Evolutionary conservation across 2,888 invertebrate species (phyloP), one percentile per base, ranked within the genome.

Genomic region (Diplolepis rosae): DNA sequence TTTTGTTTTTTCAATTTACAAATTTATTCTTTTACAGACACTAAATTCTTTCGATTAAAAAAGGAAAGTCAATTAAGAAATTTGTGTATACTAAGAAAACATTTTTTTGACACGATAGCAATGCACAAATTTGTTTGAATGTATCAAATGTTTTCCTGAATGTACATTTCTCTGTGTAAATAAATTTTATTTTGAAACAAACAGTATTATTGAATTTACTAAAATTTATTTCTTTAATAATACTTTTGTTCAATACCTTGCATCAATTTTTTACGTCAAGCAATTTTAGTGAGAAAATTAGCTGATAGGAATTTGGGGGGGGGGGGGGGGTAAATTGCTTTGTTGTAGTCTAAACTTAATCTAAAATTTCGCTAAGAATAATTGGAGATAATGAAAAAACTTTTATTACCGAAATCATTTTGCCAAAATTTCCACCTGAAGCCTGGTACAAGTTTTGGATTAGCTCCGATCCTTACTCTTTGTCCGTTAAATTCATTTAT

Each of bases 401-500:
- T 68, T 39, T 28, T 68, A 51, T 80, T 79, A 87, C 87, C 83
- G 70, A 95, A 87, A 65, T 92, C 90, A 0, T 89, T 79, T 68
- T 91, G 90, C 85, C 94, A 91, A n/a, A 85, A 83, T 39, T 92
- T 90, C 95, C 95, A 96, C 67, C 91, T 90, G 15, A 89, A 89
- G 42, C 93, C 92, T 0, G 95, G 92, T 7, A 95, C 92, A 27
- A 95, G 89, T 74, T 93, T 93, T 0, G 95, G 93, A 89, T 96
- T 95, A 3, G 92, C 94, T 0, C 95, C 96, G 6, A 96, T 91
- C 39, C 93, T 91, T 11, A 91, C 91, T 4, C 88, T 75, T 42
- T 88, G 88, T 4, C 88, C 85, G 24, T 67, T 66, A 61, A 89
- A 87, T 70, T 88, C 87, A 13, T 84, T 78, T 18, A 90, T 89